phyloP scores from a whole-genome alignment of 2,797 vertebrate genomes.

The Gobio occitaniae region DNA sequence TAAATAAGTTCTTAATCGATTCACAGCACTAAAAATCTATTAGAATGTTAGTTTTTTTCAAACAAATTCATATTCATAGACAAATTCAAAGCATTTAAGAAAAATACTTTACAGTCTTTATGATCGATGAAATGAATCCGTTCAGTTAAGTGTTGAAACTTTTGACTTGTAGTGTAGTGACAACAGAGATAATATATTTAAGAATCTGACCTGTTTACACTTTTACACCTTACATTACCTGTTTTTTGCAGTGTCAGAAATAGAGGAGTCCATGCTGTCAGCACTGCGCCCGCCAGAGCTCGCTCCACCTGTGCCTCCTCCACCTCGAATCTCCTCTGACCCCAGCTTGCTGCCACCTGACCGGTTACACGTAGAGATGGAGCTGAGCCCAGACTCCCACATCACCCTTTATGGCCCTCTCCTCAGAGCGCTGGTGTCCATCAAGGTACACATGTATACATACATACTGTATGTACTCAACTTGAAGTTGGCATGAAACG shows the following conservation, averaged over 20 bases:
- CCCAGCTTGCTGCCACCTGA: constrained; percentile 94
- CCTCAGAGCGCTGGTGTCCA: constrained; percentile 88
- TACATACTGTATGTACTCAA: background rate
- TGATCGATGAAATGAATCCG: background rate
- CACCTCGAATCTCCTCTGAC: constrained; percentile 79
- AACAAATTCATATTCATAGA: no score
- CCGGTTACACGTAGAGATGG: constrained; percentile 93
- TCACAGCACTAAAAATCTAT: background rate
- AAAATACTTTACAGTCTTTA: background rate
- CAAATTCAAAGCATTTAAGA: background rate
- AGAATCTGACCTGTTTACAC: background rate
- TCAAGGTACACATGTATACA: constrained; percentile 83
- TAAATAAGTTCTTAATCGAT: background rate
- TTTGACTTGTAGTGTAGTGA: background rate
- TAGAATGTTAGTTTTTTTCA: background rate
- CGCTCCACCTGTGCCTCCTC: constrained; percentile 75
- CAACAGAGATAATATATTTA: background rate
- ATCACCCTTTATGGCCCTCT: constrained; percentile 93
- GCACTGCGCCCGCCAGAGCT: constrained; percentile 77
- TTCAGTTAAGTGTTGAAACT: background rate
- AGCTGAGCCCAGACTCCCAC: constrained; percentile 94
- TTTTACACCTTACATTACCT: background rate
- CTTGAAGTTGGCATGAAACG: background rate
- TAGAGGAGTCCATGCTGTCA: constrained; percentile 92
- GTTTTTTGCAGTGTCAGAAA: constrained; percentile 87